Conservation (phyloP, 2,888 invertebrate species). For the Archips xylosteana region DNA sequence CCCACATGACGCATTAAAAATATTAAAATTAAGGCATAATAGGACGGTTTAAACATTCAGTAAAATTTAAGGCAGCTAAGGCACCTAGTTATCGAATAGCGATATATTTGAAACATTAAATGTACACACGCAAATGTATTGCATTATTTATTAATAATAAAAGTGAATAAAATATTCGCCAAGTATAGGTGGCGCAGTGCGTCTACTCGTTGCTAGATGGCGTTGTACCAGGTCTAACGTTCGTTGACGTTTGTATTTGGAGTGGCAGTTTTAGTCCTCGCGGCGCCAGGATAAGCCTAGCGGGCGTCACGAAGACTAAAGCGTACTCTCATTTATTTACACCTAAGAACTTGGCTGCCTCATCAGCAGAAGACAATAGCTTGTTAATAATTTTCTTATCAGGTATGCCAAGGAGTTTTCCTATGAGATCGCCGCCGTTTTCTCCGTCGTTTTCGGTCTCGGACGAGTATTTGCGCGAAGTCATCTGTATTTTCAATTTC, state of each 20-base stretch:
- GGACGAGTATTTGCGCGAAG: conserved; percentile 79
- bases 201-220: conserved; percentile 67
- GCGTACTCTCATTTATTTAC: conserved; percentile 89
- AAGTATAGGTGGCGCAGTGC: conserved; percentile 36
- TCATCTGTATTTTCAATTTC: conserved; percentile 80
- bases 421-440: conserved; percentile 91
- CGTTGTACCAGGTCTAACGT: conserved; percentile 58
- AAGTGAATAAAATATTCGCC: conserved; percentile 33
- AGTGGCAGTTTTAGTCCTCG: conserved; percentile 75
- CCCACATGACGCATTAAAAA: conserved; percentile 62
- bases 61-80: conserved; percentile 73
- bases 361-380: conserved; percentile 92
- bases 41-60: conserved; percentile 75
- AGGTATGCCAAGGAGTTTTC: conserved; percentile 94
- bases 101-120: conserved; percentile 46
- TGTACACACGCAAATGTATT: conserved; percentile 52
- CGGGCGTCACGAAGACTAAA: conserved; percentile 81
- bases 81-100: conserved; percentile 59
- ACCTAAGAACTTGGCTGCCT: conserved; percentile 95
- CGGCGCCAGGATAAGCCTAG: conserved; percentile 77
- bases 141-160: conserved; percentile 43
- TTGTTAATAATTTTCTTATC: conserved; percentile 94
- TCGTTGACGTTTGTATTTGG: conserved; percentile 54
- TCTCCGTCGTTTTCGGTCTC: conserved; percentile 83
- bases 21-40: conserved; percentile 66